These are phyloP conservation scores for Epinephelus malabaricus DNA, from an alignment of 2,797 vertebrate genomes.

Conservation along the genomic window DNA sequence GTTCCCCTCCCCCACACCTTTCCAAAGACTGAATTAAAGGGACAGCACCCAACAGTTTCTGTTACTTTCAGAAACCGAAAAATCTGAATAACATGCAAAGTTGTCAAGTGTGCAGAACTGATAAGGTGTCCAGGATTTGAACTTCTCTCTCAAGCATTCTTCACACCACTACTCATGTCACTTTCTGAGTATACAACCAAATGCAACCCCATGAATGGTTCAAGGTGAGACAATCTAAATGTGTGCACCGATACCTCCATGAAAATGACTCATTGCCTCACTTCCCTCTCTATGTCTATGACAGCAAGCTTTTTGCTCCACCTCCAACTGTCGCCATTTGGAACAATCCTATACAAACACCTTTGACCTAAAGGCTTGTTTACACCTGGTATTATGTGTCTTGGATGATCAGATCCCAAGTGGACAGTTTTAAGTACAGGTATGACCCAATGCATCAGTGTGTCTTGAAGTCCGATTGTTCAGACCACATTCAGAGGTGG, in stretches of 20 bases:
- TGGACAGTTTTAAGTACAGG: no score
- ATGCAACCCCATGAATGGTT: background rate
- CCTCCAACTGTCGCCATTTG: background rate
- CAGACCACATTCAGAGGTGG: no score
- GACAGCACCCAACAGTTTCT: background rate
- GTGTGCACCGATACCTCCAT: background rate
- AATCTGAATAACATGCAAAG: background rate
- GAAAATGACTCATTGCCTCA: background rate
- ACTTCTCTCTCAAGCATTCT: background rate
- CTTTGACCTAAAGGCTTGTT: background rate
- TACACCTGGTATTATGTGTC: no score
- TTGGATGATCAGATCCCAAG: no score
- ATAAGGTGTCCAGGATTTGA: background rate
- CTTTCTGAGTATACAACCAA: background rate
- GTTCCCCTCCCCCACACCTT: background rate
- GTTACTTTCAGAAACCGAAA: background rate
- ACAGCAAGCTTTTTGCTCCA: background rate
- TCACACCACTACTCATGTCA: background rate
- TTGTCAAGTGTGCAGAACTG: background rate
- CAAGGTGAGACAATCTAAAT: background rate
- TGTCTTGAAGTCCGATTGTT: no score
- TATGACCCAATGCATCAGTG: no score
- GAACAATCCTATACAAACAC: background rate
- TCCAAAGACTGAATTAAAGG: background rate
- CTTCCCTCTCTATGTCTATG: background rate